Evolutionary conservation across 2,797 vertebrate species (phyloP).

Genomic region (Odontamblyopus rebecca): DNA sequence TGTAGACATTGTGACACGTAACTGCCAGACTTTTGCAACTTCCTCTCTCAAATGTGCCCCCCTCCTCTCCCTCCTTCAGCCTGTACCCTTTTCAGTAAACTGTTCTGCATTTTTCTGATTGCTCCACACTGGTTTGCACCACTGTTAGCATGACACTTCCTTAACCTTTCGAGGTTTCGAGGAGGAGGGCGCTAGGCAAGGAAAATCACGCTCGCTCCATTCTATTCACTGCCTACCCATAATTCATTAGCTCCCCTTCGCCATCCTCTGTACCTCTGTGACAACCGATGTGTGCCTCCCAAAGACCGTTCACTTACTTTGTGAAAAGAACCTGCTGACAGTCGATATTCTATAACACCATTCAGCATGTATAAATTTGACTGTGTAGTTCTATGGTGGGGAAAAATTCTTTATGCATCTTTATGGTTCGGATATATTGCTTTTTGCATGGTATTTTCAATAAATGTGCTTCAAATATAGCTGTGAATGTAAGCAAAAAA

Average conservation of each 20-base stretch:
- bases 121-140: constrained; percentile 55
- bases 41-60: background rate
- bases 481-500: background rate
- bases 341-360: constrained; percentile 10
- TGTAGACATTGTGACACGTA: constrained; percentile 1
- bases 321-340: constrained; percentile 43
- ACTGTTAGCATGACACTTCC: constrained; percentile 64
- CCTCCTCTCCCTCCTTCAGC: background rate
- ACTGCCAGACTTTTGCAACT: background rate
- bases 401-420: constrained; percentile 12
- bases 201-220: constrained; percentile 26
- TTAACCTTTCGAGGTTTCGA: constrained; percentile 51
- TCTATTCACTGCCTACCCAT: constrained; percentile 40
- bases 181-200: constrained; percentile 34
- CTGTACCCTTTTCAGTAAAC: background rate
- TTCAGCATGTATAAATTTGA: constrained; percentile 36
- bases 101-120: constrained; percentile 20
- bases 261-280: constrained; percentile 35
- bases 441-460: background rate
- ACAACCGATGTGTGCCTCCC: constrained; percentile 26
- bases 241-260: constrained; percentile 65
- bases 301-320: constrained; percentile 34
- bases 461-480: background rate
- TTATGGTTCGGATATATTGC: background rate
- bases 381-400: constrained; percentile 23